Percentiles rank a stretch among this genome's conserved stretches.
These are phyloP conservation scores for Prionace glauca DNA, from an alignment of 2,797 vertebrate species.

Conservation along the genomic window DNA sequence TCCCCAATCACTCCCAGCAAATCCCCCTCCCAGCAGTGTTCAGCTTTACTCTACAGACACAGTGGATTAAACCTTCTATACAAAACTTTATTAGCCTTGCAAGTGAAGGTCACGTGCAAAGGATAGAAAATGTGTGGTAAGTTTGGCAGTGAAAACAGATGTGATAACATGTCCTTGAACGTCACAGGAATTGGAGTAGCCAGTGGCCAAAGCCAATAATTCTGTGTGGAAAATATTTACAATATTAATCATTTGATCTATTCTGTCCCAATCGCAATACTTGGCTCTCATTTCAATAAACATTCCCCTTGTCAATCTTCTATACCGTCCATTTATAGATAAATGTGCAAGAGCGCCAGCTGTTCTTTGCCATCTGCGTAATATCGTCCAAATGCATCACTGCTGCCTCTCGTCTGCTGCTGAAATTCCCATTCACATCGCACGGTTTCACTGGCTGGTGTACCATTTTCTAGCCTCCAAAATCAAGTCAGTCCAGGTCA, in stretches of 20 bases:
- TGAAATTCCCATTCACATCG: not conserved
- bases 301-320: not conserved
- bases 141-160: not conserved
- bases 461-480: no score
- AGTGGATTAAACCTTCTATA: not conserved
- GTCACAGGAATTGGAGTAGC: not conserved
- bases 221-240: conserved; percentile 11
- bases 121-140: not conserved
- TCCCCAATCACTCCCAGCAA: no score
- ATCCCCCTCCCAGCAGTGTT: not conserved
- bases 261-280: not conserved
- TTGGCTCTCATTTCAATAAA: not conserved
- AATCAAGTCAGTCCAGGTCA: no score
- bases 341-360: not conserved
- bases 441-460: no score
- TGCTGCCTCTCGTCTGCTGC: not conserved
- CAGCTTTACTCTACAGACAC: no score
- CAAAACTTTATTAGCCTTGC: not conserved
- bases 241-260: not conserved
- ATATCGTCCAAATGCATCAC: not conserved
- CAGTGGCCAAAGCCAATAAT: conserved; percentile 14
- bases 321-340: no score
- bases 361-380: not conserved
- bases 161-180: not conserved
- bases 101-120: not conserved